These are phyloP conservation scores for Philopedon plagiatum DNA, from an alignment of 2,888 invertebrate species.

Conservation along the genomic window DNA sequence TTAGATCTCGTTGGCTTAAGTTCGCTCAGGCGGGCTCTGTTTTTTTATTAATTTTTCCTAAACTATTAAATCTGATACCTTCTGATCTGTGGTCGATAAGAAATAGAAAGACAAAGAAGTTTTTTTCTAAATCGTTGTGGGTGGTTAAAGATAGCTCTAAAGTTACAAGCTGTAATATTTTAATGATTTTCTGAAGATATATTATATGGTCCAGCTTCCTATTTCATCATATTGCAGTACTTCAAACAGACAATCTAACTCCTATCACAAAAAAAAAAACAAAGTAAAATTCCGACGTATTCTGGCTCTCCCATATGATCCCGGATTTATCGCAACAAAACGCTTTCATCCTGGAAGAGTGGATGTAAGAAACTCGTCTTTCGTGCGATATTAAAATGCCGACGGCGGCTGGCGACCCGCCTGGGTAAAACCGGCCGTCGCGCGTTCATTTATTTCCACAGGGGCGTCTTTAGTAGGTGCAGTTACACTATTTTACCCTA, in stretches of 20 bases:
- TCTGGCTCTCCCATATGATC: conserved; percentile 16
- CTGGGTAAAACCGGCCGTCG: conserved; percentile 21
- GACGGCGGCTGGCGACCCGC: conserved; percentile 24
- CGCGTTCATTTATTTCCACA: conserved; percentile 5
- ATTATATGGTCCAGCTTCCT: no score
- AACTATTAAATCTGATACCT: no score
- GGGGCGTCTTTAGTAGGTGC: conserved; percentile 4
- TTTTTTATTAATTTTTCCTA: no score
- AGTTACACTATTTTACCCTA: conserved; percentile 12
- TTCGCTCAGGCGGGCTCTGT: no score
- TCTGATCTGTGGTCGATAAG: no score
- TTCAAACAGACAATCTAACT: background rate
- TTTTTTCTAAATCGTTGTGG: no score
- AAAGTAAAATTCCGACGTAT: conserved; percentile 11
- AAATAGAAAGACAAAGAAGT: no score
- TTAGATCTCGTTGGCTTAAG: no score
- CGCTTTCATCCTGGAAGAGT: conserved; percentile 26
- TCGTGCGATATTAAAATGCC: conserved; percentile 37
- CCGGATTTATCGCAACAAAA: conserved; percentile 34
- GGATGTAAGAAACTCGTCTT: conserved; percentile 30
- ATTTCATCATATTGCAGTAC: background rate
- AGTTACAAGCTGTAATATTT: no score
- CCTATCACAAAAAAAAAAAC: background rate
- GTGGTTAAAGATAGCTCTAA: no score
- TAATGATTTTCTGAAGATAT: no score